phyloP scores from a whole-genome alignment of 2,113 vertebrate species.

The Dunckerocampus dactyliophorus region DNA sequence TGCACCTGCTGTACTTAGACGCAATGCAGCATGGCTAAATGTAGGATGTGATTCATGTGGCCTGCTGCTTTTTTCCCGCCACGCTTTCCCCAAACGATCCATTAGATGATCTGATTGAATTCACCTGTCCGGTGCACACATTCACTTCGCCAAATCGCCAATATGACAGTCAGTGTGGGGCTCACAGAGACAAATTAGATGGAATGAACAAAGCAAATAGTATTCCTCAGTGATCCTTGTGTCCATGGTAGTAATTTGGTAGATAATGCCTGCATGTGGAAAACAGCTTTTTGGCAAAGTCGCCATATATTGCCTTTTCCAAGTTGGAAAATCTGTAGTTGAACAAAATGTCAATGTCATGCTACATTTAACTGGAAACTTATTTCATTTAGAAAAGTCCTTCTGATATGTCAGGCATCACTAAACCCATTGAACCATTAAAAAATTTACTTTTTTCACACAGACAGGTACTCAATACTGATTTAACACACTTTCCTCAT shows the following conservation, averaged over 20 bases:
- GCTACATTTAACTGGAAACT: not conserved
- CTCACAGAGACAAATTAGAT: constrained; percentile 36
- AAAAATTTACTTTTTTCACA: not conserved
- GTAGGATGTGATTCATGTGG: constrained; percentile 34
- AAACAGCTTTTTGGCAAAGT: too few species aligned
- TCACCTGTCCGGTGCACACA: constrained; percentile 53
- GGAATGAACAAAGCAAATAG: constrained; percentile 48
- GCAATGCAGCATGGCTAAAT: constrained; percentile 32
- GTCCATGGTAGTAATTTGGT: not conserved
- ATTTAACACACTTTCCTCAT: not conserved
- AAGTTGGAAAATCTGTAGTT: not conserved
- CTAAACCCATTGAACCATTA: too few species aligned
- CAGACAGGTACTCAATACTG: not conserved
- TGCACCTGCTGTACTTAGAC: constrained; percentile 51
- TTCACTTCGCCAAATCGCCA: constrained; percentile 35
- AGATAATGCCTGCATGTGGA: too few species aligned
- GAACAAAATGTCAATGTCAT: not conserved
- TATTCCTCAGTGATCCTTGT: constrained; percentile 23
- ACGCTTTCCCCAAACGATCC: constrained; percentile 47
- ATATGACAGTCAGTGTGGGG: constrained; percentile 48
- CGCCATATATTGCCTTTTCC: not conserved
- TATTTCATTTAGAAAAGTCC: not conserved
- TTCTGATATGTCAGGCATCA: too few species aligned
- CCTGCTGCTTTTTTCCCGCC: constrained; percentile 20
- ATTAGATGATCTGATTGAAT: constrained; percentile 62